Percentiles rank a stretch among this genome's conserved stretches.
Conservation (phyloP, 2,888 invertebrate species). For the Ichneumon xanthorius region DNA sequence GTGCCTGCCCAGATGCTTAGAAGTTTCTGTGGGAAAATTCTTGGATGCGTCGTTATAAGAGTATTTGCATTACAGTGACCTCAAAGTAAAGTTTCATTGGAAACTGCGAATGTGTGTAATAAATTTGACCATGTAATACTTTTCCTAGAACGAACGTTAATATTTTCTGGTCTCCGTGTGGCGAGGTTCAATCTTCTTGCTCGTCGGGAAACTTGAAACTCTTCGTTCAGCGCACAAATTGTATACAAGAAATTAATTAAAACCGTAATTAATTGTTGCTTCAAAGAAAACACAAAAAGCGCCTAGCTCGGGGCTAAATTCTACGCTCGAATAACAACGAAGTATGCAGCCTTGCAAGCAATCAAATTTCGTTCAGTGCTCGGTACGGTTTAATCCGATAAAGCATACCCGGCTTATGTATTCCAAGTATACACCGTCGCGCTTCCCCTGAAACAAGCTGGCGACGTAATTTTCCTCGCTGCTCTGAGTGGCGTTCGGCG, state of each 20-base stretch:
- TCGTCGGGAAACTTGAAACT: neutral
- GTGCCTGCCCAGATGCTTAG: too few relatives aligned
- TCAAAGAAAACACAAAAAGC: neutral
- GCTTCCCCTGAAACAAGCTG: constrained; percentile 85
- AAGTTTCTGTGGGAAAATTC: too few relatives aligned
- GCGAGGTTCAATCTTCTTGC: neutral
- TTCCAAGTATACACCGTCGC: constrained; percentile 81
- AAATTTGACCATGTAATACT: too few relatives aligned
- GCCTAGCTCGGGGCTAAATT: neutral
- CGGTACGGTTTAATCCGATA: neutral
- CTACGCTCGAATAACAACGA: neutral
- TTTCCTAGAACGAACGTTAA: too few relatives aligned
- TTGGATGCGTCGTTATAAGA: too few relatives aligned
- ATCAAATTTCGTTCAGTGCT: neutral
- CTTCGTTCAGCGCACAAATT: neutral
- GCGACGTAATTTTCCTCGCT: constrained; percentile 85
- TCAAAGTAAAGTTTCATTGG: too few relatives aligned
- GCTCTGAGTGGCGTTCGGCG: constrained; percentile 83
- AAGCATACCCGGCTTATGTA: constrained; percentile 80
- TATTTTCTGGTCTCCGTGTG: neutral
- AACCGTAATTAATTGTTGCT: neutral
- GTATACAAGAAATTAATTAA: neutral
- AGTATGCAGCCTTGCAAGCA: neutral
- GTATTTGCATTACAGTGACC: too few relatives aligned
- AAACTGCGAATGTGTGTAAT: too few relatives aligned